phyloP scores from a whole-genome alignment of 1,140 invertebrate species.

The Anoplophora glabripennis region DNA sequence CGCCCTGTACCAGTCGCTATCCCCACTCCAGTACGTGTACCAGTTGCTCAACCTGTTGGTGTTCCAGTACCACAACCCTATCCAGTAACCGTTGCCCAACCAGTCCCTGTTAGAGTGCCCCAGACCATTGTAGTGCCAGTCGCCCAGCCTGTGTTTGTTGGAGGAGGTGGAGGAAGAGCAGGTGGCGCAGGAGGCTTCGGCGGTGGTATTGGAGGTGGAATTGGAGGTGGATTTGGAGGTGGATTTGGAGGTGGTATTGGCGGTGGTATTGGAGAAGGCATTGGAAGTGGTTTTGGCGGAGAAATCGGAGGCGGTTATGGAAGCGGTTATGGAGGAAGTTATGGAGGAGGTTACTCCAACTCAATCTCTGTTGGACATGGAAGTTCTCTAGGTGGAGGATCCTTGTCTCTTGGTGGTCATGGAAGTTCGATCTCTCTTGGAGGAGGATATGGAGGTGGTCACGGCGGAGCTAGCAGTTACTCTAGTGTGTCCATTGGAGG shows the following conservation, averaged over 20 bases:
- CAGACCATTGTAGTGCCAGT: constrained; percentile 38
- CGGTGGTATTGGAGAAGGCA: constrained; percentile 19
- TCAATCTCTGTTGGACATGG: constrained; percentile 10
- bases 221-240: constrained; percentile 26
- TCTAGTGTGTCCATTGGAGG: constrained; percentile 15
- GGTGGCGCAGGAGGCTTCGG: constrained; percentile 23
- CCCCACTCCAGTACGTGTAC: constrained; percentile 33
- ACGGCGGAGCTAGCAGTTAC: constrained; percentile 8
- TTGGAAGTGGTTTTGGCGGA: constrained; percentile 24
- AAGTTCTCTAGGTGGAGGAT: neutral
- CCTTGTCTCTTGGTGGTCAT: constrained; percentile 1
- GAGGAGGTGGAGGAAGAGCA: constrained; percentile 31
- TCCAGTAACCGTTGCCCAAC: constrained; percentile 38
- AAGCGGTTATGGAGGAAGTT: constrained; percentile 19
- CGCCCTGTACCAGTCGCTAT: constrained; percentile 37
- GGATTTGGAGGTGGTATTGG: constrained; percentile 20
- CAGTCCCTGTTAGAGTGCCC: constrained; percentile 37
- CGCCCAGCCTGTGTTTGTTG: constrained; percentile 45
- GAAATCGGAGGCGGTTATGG: constrained; percentile 26
- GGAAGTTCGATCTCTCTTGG: neutral
- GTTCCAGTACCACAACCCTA: constrained; percentile 38
- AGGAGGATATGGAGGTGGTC: constrained; percentile 2
- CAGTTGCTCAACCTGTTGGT: constrained; percentile 40
- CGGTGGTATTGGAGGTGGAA: constrained; percentile 24
- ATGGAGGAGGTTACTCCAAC: constrained; percentile 9